Evolutionary conservation across 2,888 invertebrate species (phyloP), one percentile per base, ranked within the genome.

Genomic region (Athalia circularis): DNA sequence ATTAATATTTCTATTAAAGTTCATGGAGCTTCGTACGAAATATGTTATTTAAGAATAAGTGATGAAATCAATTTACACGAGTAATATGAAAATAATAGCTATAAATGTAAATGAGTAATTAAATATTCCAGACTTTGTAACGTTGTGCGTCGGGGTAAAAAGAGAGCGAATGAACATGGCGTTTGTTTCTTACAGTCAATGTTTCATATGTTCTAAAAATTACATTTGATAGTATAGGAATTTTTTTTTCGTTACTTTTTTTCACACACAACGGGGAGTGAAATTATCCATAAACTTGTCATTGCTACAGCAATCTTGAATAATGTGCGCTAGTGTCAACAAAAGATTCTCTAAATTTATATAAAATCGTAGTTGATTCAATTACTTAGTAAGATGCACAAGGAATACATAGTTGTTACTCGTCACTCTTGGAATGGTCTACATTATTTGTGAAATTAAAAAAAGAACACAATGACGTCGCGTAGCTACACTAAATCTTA

Each of bases 401-500:
- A 72, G 47, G n/a, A 47, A 4, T 7, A 48, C 50, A 50, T 62
- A 75, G 59, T 61, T 75, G 13, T 29, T 8, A 75, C 57, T 72
- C 70, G 54, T 29, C 6, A 82, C 80, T 80, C 77, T 82, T 75
- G 81, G 84, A 86, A 87, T 86, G 84, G 80, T 81, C 81, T 82
- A 82, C 79, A 80, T 83, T 83, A 80, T 85, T 15, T 65, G 29
- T 80, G 70, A 77, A 83, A 82, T 72, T 79, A 72, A 68, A 64
- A 82, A 65, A 81, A 62, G 80, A 78, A 64, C 79, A 87, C 85
- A 86, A 90, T 89, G 90, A 87, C 89, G 86, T 89, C 90, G 81
- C 88, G 88, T 79, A 86, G 89, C 84, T 90, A 87, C 83, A 89
- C 90, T 77, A 90, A 90, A 86, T 88, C 89, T 65, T 90, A 88